Percentiles rank a stretch among this genome's conserved stretches.
Evolutionary conservation across 2,797 vertebrate species (phyloP).

Genomic region (Sebastes iracundus): DNA sequence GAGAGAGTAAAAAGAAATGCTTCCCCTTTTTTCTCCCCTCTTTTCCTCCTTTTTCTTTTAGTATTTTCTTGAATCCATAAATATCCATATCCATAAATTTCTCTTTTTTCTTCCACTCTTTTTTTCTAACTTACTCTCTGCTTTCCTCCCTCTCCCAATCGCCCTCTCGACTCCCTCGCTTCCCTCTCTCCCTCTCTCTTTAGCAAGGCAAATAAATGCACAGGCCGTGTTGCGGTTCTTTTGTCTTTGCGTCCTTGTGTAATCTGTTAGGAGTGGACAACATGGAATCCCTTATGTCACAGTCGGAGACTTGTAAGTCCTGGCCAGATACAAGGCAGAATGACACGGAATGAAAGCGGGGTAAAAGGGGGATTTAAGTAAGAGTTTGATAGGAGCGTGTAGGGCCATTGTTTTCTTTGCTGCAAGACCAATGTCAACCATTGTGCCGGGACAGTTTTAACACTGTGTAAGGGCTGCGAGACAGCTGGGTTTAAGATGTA

Average conservation of each 20-base stretch:
- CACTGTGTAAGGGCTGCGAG: conserved; percentile 55
- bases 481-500: conserved; percentile 50
- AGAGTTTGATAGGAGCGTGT: conserved; percentile 76
- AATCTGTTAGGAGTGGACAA: conserved; percentile 85
- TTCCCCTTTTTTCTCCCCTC: conserved; percentile 41
- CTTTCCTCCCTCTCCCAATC: conserved; percentile 35
- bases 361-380: conserved; percentile 75
- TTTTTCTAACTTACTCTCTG: conserved; percentile 46
- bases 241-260: conserved; percentile 85
- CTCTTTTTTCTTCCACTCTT: conserved; percentile 11
- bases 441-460: conserved; percentile 68
- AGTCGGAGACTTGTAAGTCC: conserved; percentile 81
- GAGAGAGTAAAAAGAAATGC: conserved; percentile 64
- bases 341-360: conserved; percentile 78
- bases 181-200: conserved; percentile 51
- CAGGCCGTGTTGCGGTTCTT: conserved; percentile 77
- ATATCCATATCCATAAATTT: conserved; percentile 49
- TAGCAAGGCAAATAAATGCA: conserved; percentile 85
- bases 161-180: conserved; percentile 9
- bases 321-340: conserved; percentile 78
- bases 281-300: conserved; percentile 82
- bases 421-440: conserved; percentile 70
- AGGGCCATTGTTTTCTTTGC: conserved; percentile 76
- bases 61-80: conserved; percentile 49
- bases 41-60: conserved; percentile 44